Evolutionary conservation across 2,888 invertebrate genomes (phyloP).

Genomic region (Bombyx huttoni): DNA sequence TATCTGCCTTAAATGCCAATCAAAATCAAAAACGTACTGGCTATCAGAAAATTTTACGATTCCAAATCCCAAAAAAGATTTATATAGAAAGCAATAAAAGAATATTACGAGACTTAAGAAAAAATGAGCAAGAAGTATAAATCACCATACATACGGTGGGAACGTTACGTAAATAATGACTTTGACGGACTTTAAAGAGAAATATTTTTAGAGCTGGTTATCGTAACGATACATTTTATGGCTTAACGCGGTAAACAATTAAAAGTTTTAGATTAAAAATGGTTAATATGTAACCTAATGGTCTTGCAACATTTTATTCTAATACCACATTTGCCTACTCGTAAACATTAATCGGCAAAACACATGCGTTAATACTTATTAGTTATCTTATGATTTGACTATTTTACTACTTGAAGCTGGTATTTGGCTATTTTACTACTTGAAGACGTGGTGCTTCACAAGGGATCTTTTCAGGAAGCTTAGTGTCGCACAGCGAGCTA

Average conservation of each 20-base stretch:
- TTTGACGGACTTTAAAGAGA: conserved; percentile 2
- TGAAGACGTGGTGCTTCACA: too few species aligned
- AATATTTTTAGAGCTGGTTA: conserved; percentile 3
- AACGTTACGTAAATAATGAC: conserved; percentile 4
- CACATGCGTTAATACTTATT: too few species aligned
- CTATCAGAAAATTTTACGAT: neutral
- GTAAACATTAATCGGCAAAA: too few species aligned
- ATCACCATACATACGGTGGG: neutral
- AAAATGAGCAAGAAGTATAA: neutral
- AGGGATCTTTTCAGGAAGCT: too few species aligned
- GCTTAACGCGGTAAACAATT: neutral
- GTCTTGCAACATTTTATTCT: too few species aligned
- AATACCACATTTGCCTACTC: too few species aligned
- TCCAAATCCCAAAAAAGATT: neutral
- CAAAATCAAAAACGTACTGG: neutral
- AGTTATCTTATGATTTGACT: too few species aligned
- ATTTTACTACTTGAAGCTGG: too few species aligned
- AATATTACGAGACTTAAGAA: neutral
- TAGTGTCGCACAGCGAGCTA: too few species aligned
- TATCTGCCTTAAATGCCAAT: too few species aligned
- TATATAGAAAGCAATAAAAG: neutral
- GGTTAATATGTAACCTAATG: neutral
- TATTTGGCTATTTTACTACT: too few species aligned
- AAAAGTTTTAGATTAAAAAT: neutral
- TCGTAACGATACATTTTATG: conserved; percentile 4